Evolutionary conservation across 2,113 vertebrate species (phyloP), one percentile per base, ranked within the genome.

Genomic region (Xiphias gladius): DNA sequence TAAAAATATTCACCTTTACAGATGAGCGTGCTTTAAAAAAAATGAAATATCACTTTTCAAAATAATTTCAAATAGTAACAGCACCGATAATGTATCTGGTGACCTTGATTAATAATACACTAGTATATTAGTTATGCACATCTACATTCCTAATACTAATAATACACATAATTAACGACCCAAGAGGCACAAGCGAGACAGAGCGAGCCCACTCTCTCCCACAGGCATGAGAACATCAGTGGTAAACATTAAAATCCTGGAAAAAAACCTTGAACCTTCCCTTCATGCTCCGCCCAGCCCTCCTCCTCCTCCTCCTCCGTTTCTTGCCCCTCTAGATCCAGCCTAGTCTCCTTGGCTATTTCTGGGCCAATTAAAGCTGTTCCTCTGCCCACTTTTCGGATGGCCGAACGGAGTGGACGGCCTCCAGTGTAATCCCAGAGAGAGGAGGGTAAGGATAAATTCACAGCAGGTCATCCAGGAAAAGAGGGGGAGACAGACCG

Each of bases 361-460:
- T 93, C 86, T 77, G 83, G 79, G 86, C 87, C 92, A 94, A 94
- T 94, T 94, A 94, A 86, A 73, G 68, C 41, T n/a, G 58, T 84
- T 80, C 50, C 72, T 79, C 54, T 61, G 79, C 43, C 58, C 26
- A 5, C 41, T 75, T 67, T 88, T 78, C 48, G 64, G 71, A 77
- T 58, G 67, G 75, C 54, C 55, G 43, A 82, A 69, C 39, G 26
- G 63, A 85, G 71, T 20, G 72, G 61, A 59, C 52, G 84, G 86
- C 86, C 88, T 94, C 83, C 59, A 77, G 37, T 43, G 58, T 85
- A 91, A 91, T 92, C 91, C 90, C 73, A 41, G 73, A 65, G 67
- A 80, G 85, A 68, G 32, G 48, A 79, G 71, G 64, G 62, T 71
- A 11, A 75, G 76, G 84, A 87, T 79, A 70, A 24, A 83, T 77